phyloP scores from a whole-genome alignment of 2,888 invertebrate genomes.

The Lithosia quadra region DNA sequence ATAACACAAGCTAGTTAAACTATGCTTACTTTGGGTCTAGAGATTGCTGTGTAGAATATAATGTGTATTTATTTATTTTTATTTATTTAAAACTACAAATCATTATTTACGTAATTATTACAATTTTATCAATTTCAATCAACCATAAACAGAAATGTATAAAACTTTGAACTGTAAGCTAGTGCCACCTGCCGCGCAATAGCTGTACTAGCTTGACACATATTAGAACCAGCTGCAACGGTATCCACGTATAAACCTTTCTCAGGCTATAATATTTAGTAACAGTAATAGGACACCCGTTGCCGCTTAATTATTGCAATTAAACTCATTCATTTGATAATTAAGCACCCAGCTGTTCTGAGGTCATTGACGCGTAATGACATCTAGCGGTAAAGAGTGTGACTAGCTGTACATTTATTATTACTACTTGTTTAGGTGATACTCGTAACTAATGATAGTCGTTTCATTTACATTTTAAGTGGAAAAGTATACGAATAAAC shows the following conservation, averaged over 20 bases:
- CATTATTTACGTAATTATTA: no score
- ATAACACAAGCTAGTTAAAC: no score
- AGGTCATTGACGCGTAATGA: conserved; percentile 51
- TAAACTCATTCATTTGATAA: conserved; percentile 52
- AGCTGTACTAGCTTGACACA: conserved; percentile 64
- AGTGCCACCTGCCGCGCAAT: conserved; percentile 67
- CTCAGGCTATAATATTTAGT: conserved; percentile 45
- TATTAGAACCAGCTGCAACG: conserved; percentile 60
- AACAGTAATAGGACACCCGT: conserved; percentile 52
- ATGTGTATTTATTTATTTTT: no score
- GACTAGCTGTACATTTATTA: conserved; percentile 41
- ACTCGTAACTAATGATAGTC: conserved; percentile 11
- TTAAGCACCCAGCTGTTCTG: conserved; percentile 38
- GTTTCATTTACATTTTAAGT: conserved; percentile 20
- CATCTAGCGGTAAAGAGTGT: conserved; percentile 58
- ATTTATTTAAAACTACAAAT: no score
- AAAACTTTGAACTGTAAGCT: neutral
- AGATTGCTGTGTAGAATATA: no score
- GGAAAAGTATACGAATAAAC: conserved; percentile 11
- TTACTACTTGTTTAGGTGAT: conserved; percentile 20
- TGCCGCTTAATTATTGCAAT: conserved; percentile 58
- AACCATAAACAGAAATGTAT: neutral
- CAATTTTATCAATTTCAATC: no score
- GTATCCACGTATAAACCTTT: conserved; percentile 59
- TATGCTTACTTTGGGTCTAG: no score